Evolutionary conservation across 1,140 invertebrate species (phyloP), one percentile per base, ranked within the genome.

Genomic region (Zaprionus ornatus): DNA sequence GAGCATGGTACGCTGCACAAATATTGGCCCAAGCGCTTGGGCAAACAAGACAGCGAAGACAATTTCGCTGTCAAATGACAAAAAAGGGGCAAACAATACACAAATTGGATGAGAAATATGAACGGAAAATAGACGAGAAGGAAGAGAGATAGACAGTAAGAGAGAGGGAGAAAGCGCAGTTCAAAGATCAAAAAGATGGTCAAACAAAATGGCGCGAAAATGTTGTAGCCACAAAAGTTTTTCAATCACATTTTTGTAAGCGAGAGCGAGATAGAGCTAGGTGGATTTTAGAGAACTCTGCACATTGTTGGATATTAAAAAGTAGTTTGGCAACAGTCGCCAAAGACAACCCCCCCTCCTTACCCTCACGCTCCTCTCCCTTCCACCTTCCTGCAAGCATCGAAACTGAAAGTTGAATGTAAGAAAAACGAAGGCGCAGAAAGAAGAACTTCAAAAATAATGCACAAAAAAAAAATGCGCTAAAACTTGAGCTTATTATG

Each of bases 401-500:
- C 21, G 84, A 83, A 86, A 88, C 80, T 59, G 82, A 79, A 87
- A 79, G 79, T 82, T 82, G 37, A 74, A 62, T 40, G 35, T 15
- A 56, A 37, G 35, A 67, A 45, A 48, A 59, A 27, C 35, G 35
- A 37, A 37, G 35, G 35, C 35, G 13, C 12, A 13, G 35, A 15
- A 42, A 42, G 37, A 27, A 61, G 55, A 42, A 57, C n/a, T 29
- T 25, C 13, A 48, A 50, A 40, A 73, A 59, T 48, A 57, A 37
- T 27, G 17, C 17, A 10, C 40, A 54, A 25, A 77, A 77, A 54
- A 25, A 77, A 77, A 81, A 74, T 59, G 9, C 29, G 66, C 64
- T 27, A 90, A 79, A 87, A 79, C 77, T 88, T 77, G 74, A 84
- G 85, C 84, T 88, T 88, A 88, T 88, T 88, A 88, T 88, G 84